phyloP scores from a whole-genome alignment of 2,797 vertebrate genomes.

The Notolepis coatsorum region DNA sequence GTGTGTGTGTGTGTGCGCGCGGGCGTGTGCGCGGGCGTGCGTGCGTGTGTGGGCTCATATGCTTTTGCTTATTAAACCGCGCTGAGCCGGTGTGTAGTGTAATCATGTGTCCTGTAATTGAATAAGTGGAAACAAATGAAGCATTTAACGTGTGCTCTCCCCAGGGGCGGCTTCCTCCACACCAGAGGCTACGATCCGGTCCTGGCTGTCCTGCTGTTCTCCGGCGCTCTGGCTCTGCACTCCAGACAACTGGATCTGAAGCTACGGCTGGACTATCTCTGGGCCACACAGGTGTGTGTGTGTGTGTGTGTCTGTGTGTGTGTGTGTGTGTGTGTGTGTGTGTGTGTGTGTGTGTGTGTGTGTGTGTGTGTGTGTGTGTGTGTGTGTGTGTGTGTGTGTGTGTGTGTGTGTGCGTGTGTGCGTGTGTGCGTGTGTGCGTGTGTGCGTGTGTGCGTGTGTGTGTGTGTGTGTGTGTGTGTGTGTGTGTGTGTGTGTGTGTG shows the following conservation, averaged over 20 bases:
- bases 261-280: constrained; percentile 96
- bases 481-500: constrained; percentile 13
- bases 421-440: constrained; percentile 55
- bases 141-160: background rate
- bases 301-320: background rate
- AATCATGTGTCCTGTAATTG: no score
- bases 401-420: constrained; percentile 22
- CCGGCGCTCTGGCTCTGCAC: constrained; percentile 91
- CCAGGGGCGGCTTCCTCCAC: constrained; percentile 85
- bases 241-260: constrained; percentile 96
- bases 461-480: constrained; percentile 4
- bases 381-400: constrained; percentile 39
- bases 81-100: no score
- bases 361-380: constrained; percentile 36
- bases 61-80: no score
- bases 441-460: constrained; percentile 45
- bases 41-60: no score
- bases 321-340: constrained; percentile 5
- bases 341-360: constrained; percentile 52
- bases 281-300: constrained; percentile 89
- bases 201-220: constrained; percentile 91
- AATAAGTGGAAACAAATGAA: no score
- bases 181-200: constrained; percentile 89
- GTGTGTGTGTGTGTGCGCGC: no score
- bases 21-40: no score